Evolutionary conservation across 1,140 invertebrate species (phyloP).

Genomic region (Neodiprion virginianus): DNA sequence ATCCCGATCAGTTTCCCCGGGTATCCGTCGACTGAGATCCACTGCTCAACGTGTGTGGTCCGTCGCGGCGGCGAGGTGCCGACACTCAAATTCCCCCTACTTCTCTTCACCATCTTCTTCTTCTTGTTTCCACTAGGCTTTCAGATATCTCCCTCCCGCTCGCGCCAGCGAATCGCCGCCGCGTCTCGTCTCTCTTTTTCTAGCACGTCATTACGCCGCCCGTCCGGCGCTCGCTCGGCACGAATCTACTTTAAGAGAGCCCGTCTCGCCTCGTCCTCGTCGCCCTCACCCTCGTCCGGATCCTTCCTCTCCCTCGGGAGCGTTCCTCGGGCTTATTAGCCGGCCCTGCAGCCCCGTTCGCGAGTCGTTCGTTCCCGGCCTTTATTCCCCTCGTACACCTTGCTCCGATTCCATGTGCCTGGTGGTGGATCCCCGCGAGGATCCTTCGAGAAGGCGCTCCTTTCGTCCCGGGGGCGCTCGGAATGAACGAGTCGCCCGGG

Average conservation of each 20-base stretch:
- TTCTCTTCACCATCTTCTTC: slow-evolving; percentile 35
- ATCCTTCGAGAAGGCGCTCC: too few species aligned
- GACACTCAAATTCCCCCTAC: slow-evolving; percentile 54
- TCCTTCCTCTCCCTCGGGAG: too few species aligned
- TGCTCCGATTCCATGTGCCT: too few species aligned
- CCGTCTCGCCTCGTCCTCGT: slow-evolving; percentile 35
- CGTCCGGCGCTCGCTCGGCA: slow-evolving; percentile 46
- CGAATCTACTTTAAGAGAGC: slow-evolving; percentile 56
- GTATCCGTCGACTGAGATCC: slow-evolving; percentile 52
- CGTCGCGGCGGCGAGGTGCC: slow-evolving; percentile 61
- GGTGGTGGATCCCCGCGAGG: too few species aligned
- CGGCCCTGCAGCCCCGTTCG: too few species aligned
- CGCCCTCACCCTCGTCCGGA: background rate
- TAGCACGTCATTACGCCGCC: slow-evolving; percentile 54
- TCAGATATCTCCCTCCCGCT: slow-evolving; percentile 14
- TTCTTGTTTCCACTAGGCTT: slow-evolving; percentile 18
- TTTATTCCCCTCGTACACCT: too few species aligned
- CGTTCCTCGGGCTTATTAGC: too few species aligned
- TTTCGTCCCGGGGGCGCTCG: too few species aligned
- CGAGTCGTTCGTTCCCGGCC: too few species aligned
- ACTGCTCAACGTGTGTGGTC: slow-evolving; percentile 61
- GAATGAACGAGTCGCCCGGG: too few species aligned
- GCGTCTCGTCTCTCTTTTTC: slow-evolving; percentile 31
- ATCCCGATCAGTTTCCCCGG: too few species aligned
- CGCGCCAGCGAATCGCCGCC: slow-evolving; percentile 22